Conservation (phyloP, 2,888 invertebrate species). For the Cephus spinipes region DNA sequence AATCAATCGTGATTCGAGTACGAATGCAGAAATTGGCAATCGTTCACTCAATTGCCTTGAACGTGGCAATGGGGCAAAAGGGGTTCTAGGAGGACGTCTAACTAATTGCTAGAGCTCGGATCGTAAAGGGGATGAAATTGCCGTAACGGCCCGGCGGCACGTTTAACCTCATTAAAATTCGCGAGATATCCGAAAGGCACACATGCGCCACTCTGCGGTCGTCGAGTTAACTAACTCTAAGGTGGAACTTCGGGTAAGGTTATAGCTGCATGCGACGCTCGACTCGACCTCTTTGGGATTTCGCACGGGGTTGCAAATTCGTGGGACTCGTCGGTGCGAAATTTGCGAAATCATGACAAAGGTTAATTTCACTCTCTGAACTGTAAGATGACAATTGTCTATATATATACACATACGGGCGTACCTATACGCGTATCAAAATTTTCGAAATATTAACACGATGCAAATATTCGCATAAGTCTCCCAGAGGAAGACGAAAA, state of each 20-base stretch:
- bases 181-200: background rate
- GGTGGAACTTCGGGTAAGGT: background rate
- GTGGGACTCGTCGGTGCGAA: background rate
- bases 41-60: background rate
- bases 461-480: background rate
- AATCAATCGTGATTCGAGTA: background rate
- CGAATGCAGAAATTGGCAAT: background rate
- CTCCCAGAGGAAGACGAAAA: background rate
- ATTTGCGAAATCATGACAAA: background rate
- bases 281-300: background rate
- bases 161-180: background rate
- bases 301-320: background rate
- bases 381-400: background rate
- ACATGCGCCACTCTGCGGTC: background rate
- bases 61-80: background rate
- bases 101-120: background rate
- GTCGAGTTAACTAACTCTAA: background rate
- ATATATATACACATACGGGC: background rate
- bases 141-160: background rate
- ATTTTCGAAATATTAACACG: constrained; percentile 3
- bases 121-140: background rate
- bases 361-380: background rate
- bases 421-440: background rate
- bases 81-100: background rate
- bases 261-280: background rate